These are phyloP conservation scores for Phacellophora camtschatica DNA, from an alignment of 30 jellyfish, hydroid and myxozoan species.

Conservation along the genomic window DNA sequence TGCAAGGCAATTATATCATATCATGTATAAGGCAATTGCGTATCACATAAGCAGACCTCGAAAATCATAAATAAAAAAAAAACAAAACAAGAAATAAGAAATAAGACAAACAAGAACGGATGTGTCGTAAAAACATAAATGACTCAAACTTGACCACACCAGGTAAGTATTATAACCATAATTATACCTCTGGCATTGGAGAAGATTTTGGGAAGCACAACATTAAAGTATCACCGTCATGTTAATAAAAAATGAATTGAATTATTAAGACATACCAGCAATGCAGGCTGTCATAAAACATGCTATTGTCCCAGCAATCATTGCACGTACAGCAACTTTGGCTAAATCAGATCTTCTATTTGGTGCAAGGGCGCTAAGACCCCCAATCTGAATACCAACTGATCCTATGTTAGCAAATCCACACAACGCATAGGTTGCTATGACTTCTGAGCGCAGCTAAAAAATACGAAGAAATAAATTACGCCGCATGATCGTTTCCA, in stretches of 20 bases:
- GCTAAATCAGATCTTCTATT: slow-evolving; percentile 70
- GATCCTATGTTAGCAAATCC: slow-evolving; percentile 95
- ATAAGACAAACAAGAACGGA: too few relatives aligned
- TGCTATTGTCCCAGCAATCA: slow-evolving; percentile 94
- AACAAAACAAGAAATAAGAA: too few relatives aligned
- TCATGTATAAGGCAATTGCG: too few relatives aligned
- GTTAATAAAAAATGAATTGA: not conserved
- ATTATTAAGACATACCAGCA: slow-evolving; percentile 81
- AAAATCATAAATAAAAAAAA: too few relatives aligned
- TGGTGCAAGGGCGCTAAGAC: slow-evolving; percentile 90
- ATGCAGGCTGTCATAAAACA: slow-evolving; percentile 97
- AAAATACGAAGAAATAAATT: not conserved
- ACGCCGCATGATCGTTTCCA: too few relatives aligned
- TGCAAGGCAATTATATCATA: too few relatives aligned
- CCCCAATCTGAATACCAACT: slow-evolving; percentile 92
- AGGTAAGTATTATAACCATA: too few relatives aligned
- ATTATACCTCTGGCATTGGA: not conserved
- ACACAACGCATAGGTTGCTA: slow-evolving; percentile 94
- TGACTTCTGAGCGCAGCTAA: slow-evolving; percentile 86
- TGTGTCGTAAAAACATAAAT: too few relatives aligned
- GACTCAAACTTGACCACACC: too few relatives aligned
- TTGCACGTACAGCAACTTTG: slow-evolving; percentile 78
- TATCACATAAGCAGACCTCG: too few relatives aligned
- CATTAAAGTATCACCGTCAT: not conserved
- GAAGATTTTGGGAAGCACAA: not conserved